phyloP scores from a whole-genome alignment of 2,113 vertebrate species.

The Ailurus styani region DNA sequence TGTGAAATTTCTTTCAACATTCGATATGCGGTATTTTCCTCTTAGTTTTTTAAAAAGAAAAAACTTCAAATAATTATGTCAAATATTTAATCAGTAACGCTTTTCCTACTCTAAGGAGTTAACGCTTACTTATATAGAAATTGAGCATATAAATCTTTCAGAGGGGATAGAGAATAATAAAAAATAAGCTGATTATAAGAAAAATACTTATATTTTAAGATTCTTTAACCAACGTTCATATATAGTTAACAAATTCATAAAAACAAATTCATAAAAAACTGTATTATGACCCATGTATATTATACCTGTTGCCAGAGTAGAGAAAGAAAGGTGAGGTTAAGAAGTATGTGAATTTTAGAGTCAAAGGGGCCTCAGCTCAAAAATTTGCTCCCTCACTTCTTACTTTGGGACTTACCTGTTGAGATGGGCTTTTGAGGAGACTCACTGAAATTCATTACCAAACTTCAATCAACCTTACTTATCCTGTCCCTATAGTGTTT shows the following conservation, averaged over 20 bases:
- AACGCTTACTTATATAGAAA: background rate
- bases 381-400: background rate
- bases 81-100: background rate
- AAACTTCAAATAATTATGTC: background rate
- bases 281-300: background rate
- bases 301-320: background rate
- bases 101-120: background rate
- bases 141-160: background rate
- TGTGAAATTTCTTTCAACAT: background rate
- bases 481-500: background rate
- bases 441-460: background rate
- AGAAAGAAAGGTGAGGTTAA: too few species aligned
- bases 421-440: background rate
- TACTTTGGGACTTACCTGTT: background rate
- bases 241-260: background rate
- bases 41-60: background rate
- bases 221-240: background rate
- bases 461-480: background rate
- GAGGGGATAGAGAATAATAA: background rate
- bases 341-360: background rate
- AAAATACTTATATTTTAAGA: background rate
- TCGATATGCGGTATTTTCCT: background rate
- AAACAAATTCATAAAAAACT: background rate
- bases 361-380: background rate
- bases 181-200: background rate